Percentiles rank a stretch among this genome's conserved stretches.
These are phyloP conservation scores for Drosophila malerkotliana DNA, from an alignment of 1,140 invertebrate genomes.

Conservation along the genomic window DNA sequence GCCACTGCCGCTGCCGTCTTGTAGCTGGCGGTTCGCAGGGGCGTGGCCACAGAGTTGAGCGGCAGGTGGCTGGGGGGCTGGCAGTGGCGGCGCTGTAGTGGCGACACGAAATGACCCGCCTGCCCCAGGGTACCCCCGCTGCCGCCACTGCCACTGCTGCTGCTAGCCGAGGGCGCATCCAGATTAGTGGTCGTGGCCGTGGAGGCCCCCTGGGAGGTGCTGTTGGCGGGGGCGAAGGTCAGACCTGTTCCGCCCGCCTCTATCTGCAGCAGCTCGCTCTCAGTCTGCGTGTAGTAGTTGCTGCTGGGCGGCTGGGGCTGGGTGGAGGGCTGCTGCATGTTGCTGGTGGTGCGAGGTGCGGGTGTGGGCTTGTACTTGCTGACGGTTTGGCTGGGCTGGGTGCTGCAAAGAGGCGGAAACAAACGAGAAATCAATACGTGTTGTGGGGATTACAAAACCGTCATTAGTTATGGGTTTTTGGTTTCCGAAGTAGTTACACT, in stretches of 20 bases:
- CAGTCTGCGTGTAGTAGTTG: conserved; percentile 82
- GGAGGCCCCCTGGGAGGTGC: conserved; percentile 27
- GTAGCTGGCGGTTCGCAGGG: conserved; percentile 74
- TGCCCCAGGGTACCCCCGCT: conserved; percentile 53
- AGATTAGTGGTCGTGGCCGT: conserved; percentile 54
- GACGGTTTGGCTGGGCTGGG: conserved; percentile 10
- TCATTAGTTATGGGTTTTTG: not conserved
- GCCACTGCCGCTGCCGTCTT: conserved; percentile 62
- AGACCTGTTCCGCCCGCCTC: conserved; percentile 67
- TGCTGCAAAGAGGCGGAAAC: conserved; percentile 32
- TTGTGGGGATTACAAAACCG: not conserved
- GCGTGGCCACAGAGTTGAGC: conserved; percentile 75
- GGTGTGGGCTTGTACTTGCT: conserved; percentile 67
- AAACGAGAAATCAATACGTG: conserved; percentile 9
- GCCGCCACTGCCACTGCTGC: conserved; percentile 53
- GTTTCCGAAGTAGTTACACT: not conserved
- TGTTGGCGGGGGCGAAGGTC: conserved; percentile 41
- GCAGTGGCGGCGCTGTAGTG: conserved; percentile 75
- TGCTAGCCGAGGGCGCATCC: conserved; percentile 61
- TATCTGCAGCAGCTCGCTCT: conserved; percentile 77
- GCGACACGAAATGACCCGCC: conserved; percentile 70
- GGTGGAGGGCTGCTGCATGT: conserved; percentile 71
- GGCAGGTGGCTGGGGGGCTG: conserved; percentile 77
- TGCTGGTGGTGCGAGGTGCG: conserved; percentile 53
- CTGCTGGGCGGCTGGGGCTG: conserved; percentile 71